phyloP scores from a whole-genome alignment of 2,888 invertebrate genomes.

The Chaetogeoica ovagalla region DNA sequence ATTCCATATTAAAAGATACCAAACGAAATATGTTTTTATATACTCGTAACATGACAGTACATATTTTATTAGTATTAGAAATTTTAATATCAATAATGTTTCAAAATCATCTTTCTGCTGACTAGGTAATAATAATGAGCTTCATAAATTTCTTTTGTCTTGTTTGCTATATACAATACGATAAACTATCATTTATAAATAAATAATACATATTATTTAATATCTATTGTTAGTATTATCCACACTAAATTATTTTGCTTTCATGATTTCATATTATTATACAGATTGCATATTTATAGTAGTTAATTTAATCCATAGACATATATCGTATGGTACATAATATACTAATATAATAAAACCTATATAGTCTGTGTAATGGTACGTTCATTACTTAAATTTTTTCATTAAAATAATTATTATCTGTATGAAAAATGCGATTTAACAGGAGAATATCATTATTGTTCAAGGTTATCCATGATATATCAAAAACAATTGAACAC shows the following conservation, averaged over 20 bases:
- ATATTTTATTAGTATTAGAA: too few species aligned
- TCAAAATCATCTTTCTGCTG: background rate
- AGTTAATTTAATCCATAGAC: background rate
- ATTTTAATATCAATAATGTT: background rate
- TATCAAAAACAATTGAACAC: constrained; percentile 4
- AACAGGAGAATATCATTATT: background rate
- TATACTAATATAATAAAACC: background rate
- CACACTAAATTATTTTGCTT: background rate
- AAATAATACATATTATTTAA: too few species aligned
- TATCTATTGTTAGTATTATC: background rate
- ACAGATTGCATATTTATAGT: background rate
- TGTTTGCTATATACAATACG: background rate
- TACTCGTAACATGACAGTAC: too few species aligned
- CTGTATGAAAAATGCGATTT: background rate
- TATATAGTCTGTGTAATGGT: too few species aligned
- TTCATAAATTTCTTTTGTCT: background rate
- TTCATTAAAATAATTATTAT: background rate
- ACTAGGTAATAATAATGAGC: background rate
- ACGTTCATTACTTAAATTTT: background rate
- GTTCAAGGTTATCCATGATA: background rate
- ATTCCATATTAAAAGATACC: too few species aligned
- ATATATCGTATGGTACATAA: too few species aligned
- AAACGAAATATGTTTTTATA: too few species aligned
- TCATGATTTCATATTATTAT: background rate
- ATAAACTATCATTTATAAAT: background rate